Evolutionary conservation across 2,888 invertebrate genomes (phyloP), one percentile per base, ranked within the genome.

Genomic region (Diaphora mendica): DNA sequence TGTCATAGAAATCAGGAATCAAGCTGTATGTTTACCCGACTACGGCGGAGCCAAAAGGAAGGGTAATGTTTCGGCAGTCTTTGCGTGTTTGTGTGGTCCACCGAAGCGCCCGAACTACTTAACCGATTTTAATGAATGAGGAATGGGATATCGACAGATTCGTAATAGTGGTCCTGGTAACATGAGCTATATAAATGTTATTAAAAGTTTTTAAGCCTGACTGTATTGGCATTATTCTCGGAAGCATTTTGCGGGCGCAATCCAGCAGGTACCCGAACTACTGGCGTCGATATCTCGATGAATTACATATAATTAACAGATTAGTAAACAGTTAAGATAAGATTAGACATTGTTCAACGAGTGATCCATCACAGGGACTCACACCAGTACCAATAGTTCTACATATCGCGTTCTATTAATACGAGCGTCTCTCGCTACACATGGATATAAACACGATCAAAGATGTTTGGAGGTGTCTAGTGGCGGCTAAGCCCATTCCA

Each of bases 371-470:
- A 69, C 55, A n/a, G 69, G 17, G 68, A 39, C 55, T 65, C 51
- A 70, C 39, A 20, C 26, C 44, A 33, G 44, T 62, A 62, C 62
- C 26, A n/a, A 55, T 55, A 55, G 51, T 44, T 48, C 62, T 70
- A 66, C 48, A 62, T 73, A 62, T 67, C 70, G 73, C 48, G 70
- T 59, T 35, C 73, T 73, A 73, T 70, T 67, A 35, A 70, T 73
- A 73, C 48, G 5, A 9, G 51, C 23, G n/a, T n/a, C 51, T 65
- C 42, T 62, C 73, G 30, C 66, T 59, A 35, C 42, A 26, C 65
- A 35, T 62, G n/a, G 39, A 39, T 35, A 33, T 72, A 39, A 67
- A 68, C 72, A 62, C 39, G 26, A 62, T 30, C 17, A 30, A 17
- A n/a, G 51, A 62, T 62, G 30, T 62, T 62, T 30, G 62, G 30